Evolutionary conservation across 2,888 invertebrate genomes (phyloP), one percentile per base, ranked within the genome.

Genomic region (Amphipoea lucens): DNA sequence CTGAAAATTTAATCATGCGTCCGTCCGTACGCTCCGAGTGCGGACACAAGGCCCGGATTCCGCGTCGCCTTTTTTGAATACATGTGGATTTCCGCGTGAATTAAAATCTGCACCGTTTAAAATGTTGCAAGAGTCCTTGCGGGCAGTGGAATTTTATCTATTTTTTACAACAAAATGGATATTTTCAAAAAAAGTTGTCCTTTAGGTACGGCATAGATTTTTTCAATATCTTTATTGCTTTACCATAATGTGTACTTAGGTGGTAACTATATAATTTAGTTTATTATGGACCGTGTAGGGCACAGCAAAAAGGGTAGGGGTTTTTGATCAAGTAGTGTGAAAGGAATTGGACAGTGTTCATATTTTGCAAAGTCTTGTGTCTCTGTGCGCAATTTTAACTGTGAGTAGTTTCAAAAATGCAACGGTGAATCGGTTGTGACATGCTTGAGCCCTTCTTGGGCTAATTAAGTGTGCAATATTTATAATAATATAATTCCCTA

Each of bases 1-100:
- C 84, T 92, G 90, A 90, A 92, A 91, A 83, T 92, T 92, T 92
- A 91, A 92, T 90, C 88, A 86, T 78, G 79, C 88, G 77, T 78
- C 70, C 67, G 65, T 76, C 72, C 79, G 78, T 74, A 67, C 80
- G 79, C 45, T 57, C 65, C 80, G 80, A 71, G 80, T 71, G 72
- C 73, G 82, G 79, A 70, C 75, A 69, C 76, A 65, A 78, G 62
- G 66, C 66, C 79, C 2, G 67, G 66, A 84, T 78, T 74, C 77
- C 81, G 20, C 76, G 79, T 87, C 80, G 72, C 82, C 77, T 90
- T 91, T 91, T 91, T 91, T 87, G 76, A 79, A 80, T 81, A 67
- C 82, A 88, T 87, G 87, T 83, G 87, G 86, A 86, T 85, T 86
- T 86, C 85, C 84, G 79, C 83, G 76, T 84, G 78, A 79, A 75